These are phyloP conservation scores for Melanotaenia duboulayi DNA, from an alignment of 2,113 vertebrate species.

Conservation along the genomic window DNA sequence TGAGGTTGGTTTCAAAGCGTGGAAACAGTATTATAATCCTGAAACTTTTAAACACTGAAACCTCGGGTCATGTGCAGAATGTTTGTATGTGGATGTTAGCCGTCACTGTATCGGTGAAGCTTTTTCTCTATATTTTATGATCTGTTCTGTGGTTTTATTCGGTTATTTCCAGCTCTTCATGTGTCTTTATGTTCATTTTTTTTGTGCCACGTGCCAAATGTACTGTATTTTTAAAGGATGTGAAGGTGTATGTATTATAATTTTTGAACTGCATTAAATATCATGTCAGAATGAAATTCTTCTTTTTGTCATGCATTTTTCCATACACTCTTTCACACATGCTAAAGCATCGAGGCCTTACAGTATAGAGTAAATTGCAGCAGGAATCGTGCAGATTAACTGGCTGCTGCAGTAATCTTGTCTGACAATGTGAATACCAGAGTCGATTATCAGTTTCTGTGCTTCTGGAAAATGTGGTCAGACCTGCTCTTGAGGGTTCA, in stretches of 20 bases:
- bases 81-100: conserved; percentile 66
- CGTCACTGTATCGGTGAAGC: conserved; percentile 76
- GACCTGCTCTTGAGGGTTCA: conserved; percentile 11
- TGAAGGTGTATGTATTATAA: conserved; percentile 94
- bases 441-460: conserved; percentile 6
- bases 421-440: not conserved
- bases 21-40: conserved; percentile 76
- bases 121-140: conserved; percentile 87
- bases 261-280: conserved; percentile 92
- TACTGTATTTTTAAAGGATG: conserved; percentile 98
- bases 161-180: conserved; percentile 60
- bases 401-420: conserved; percentile 7
- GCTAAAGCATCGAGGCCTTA: too few relatives aligned
- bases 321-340: not conserved
- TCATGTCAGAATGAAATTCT: conserved; percentile 78
- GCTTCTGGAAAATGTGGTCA: conserved; percentile 31
- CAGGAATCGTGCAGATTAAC: not conserved
- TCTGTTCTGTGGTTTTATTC: conserved; percentile 70
- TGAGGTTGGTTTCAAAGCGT: not conserved
- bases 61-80: conserved; percentile 51
- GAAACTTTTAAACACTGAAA: conserved; percentile 59
- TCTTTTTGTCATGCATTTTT: not conserved
- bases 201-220: conserved; percentile 93
- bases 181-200: conserved; percentile 80
- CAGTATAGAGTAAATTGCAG: too few relatives aligned